phyloP scores from a whole-genome alignment of 2,113 vertebrate species.

The Nibea albiflora region DNA sequence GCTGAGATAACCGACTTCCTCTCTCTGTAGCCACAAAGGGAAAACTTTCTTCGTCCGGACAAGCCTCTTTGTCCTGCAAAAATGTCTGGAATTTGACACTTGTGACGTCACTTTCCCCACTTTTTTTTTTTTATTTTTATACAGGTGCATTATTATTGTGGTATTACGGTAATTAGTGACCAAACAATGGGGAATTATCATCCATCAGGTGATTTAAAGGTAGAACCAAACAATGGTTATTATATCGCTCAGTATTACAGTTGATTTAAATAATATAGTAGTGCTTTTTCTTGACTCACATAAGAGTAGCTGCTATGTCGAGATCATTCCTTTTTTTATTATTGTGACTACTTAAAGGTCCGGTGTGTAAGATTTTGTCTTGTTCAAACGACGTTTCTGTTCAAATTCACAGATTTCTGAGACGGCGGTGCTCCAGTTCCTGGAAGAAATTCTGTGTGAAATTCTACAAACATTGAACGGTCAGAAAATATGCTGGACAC shows the following conservation, averaged over 20 bases:
- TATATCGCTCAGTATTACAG: background rate
- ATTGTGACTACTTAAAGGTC: too few relatives aligned
- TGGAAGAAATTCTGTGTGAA: background rate
- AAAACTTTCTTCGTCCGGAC: constrained; percentile 28
- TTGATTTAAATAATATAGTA: background rate
- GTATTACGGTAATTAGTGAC: constrained; percentile 4
- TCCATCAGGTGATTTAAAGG: background rate
- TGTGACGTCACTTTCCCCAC: constrained; percentile 39
- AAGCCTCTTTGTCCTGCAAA: constrained; percentile 32
- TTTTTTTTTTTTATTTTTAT: background rate
- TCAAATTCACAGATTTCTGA: background rate
- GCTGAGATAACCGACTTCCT: background rate
- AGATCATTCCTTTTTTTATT: too few relatives aligned
- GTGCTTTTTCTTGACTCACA: background rate
- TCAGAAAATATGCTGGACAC: background rate
- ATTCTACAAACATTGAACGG: background rate
- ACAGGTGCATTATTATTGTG: background rate
- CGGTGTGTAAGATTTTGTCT: too few relatives aligned
- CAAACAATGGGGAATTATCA: background rate
- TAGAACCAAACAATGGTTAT: background rate
- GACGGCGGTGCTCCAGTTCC: background rate
- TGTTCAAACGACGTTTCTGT: background rate
- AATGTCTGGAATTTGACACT: constrained; percentile 52
- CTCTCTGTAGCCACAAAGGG: background rate
- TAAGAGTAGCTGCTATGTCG: too few relatives aligned